Base-by-base conservation (phyloP, 1,140 invertebrate species). In the Vanessa tameamea region DNA sequence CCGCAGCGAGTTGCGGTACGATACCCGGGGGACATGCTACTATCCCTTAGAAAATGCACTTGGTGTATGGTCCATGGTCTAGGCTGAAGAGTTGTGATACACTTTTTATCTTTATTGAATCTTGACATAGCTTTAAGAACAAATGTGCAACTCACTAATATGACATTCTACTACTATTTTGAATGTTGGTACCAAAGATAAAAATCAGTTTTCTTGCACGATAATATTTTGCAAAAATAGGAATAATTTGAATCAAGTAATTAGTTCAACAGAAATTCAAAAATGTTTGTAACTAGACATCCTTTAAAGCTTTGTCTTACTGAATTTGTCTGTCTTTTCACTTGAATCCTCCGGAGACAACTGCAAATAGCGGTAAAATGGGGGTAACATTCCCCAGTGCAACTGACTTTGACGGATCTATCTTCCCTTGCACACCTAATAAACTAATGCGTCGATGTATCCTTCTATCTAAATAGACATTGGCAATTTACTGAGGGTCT, bases 301-400 rank as follows among this genome's bases (percentile, higher is more conserved):
- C 53, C 2, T 9, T 4, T 57, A 11, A 23, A 57, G 23, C 11
- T 16, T 55, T 55, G 16, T 57, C 16, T 8, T 16, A 43, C 7
- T 9, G 69, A 55, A 37, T 47, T 26, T 65, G 50, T 12, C 14
- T 8, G 20, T 20, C 48, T 65, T 64, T 7, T 65, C 3, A 37
- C 74, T 82, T 79, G 66, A 16, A 75, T 26, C 63, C 64, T 16
- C 68, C 59, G 75, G 80, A 82, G 86, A 87, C 85, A 86, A 87
- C 86, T 87, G 86, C 82, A 88, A 87, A 87, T 85, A 86, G 86
- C 80, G 82, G 86, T 87, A 87, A 85, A 88, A 87, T 84, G 83
- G 85, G 78, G 79, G 79, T 81, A 82, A 79, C 80, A 72, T 77
- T 82, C 83, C 84, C 81, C 77, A 67, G 69, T 81, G 83, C 80